Conservation (phyloP, 2,113 vertebrate species). For the Heterochromis multidens region DNA sequence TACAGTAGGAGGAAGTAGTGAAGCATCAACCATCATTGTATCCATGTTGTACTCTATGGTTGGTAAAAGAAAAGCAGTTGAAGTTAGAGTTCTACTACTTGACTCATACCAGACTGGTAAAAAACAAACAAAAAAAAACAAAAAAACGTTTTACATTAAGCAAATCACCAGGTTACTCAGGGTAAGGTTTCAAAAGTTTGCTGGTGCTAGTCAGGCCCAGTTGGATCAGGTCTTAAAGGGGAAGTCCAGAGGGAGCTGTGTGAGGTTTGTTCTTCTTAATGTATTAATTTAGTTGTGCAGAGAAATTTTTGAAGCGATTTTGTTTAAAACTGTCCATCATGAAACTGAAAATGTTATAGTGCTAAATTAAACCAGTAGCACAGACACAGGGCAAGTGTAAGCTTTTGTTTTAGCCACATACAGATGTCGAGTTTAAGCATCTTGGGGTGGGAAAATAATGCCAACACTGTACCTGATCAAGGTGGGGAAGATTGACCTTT, state of each 20-base stretch:
- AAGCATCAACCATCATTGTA: background rate
- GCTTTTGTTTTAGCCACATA: background rate
- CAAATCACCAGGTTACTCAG: background rate
- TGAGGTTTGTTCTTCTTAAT: background rate
- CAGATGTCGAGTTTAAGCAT: background rate
- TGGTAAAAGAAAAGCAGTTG: background rate
- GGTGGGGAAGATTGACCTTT: background rate
- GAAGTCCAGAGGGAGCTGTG: background rate
- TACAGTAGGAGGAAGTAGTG: background rate
- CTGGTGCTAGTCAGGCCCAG: background rate
- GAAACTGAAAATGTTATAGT: background rate
- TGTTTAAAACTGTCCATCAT: background rate
- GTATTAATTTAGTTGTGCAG: background rate
- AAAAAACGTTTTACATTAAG: background rate
- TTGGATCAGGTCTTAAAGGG: background rate
- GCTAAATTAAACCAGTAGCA: background rate
- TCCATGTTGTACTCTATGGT: background rate
- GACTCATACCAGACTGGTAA: background rate
- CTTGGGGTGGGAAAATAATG: background rate
- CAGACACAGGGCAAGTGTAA: background rate
- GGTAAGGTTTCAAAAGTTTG: background rate
- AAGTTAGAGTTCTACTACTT: background rate
- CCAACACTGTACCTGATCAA: background rate
- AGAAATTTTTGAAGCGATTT: background rate
- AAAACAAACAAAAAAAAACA: no score